phyloP scores from a whole-genome alignment of 2,113 vertebrate species.

The Spea multiplicata region DNA sequence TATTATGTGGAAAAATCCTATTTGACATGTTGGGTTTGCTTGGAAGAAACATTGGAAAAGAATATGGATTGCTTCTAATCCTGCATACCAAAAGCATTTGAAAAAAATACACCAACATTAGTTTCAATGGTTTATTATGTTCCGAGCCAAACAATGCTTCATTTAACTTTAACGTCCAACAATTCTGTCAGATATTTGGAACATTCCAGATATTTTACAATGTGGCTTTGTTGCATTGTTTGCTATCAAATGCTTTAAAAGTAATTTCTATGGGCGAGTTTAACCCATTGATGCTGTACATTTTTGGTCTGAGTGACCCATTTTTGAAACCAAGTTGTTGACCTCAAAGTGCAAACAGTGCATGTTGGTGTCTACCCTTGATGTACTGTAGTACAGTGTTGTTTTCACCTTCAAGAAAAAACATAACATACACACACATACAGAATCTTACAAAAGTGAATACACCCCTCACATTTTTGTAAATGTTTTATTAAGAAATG shows the following conservation, averaged over 20 bases:
- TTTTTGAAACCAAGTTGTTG: too few relatives aligned
- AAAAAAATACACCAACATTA: background rate
- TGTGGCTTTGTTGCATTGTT: background rate
- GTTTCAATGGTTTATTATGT: background rate
- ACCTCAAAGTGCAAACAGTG: background rate
- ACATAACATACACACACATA: too few relatives aligned
- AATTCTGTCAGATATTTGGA: background rate
- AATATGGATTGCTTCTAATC: too few relatives aligned
- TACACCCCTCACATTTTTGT: too few relatives aligned
- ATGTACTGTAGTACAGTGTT: background rate
- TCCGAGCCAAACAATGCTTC: background rate
- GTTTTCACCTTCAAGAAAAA: too few relatives aligned
- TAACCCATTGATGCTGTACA: background rate
- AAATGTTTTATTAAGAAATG: too few relatives aligned
- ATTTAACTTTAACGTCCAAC: background rate
- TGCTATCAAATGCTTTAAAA: background rate
- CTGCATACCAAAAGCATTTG: too few relatives aligned
- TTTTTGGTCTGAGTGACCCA: too few relatives aligned
- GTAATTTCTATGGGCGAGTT: background rate
- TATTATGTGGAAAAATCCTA: too few relatives aligned
- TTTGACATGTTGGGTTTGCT: too few relatives aligned
- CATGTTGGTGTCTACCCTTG: background rate
- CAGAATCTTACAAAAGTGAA: too few relatives aligned
- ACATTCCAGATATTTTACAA: background rate
- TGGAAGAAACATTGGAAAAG: too few relatives aligned